Conservation (phyloP, 2,113 vertebrate species). For the Xenus cinereus region DNA sequence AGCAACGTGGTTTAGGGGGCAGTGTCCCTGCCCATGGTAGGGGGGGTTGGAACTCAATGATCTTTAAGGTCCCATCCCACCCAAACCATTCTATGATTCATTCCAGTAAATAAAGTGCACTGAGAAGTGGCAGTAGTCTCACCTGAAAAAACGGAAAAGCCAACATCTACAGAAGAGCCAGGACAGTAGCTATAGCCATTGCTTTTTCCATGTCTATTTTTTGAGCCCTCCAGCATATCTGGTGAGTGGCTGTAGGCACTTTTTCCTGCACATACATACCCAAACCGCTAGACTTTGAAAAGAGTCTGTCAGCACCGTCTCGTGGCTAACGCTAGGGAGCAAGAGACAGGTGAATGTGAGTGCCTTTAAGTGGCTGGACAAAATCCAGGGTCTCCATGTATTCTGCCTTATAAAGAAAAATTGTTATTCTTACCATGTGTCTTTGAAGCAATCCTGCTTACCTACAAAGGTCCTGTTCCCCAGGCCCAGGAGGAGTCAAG, state of each 20-base stretch:
- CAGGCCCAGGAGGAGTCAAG: neutral
- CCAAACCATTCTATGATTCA: no score
- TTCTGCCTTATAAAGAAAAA: neutral
- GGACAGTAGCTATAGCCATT: neutral
- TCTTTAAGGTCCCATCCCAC: no score
- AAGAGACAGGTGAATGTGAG: accelerated
- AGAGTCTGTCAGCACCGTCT: neutral
- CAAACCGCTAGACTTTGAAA: neutral
- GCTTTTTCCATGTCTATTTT: neutral
- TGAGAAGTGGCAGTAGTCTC: neutral
- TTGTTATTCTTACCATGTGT: accelerated
- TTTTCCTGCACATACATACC: neutral
- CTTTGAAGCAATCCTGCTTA: neutral
- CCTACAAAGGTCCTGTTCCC: neutral
- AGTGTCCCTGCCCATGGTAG: no score
- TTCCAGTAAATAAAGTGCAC: neutral
- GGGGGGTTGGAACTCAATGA: no score
- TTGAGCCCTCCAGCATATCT: neutral
- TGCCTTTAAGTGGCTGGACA: neutral
- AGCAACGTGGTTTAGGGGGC: no score
- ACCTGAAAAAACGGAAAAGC: neutral
- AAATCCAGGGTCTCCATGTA: neutral
- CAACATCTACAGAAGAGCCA: neutral
- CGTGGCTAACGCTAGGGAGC: neutral
- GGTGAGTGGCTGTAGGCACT: neutral